Conservation (phyloP, 2,797 vertebrate genomes). For the Crenuchus spilurus region DNA sequence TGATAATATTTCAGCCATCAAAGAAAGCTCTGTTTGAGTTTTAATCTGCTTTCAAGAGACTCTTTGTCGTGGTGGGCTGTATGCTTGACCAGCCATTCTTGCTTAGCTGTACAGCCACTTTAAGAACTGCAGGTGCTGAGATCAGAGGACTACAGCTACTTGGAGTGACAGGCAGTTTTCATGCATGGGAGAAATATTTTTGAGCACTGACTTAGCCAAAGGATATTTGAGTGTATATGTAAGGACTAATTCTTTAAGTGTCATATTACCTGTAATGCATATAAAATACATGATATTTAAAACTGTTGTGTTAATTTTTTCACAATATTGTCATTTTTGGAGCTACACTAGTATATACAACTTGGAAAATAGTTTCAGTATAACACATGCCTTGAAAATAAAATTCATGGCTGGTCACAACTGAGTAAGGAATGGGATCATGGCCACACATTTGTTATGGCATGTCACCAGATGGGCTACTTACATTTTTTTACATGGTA, state of each 20-base stretch:
- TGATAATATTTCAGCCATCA: slow-evolving; percentile 59
- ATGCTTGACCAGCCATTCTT: slow-evolving; percentile 56
- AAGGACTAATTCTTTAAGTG: neutral
- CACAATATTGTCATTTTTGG: too few species aligned
- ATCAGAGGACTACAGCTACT: slow-evolving; percentile 32
- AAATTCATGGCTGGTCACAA: too few species aligned
- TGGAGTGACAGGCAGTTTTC: slow-evolving; percentile 18
- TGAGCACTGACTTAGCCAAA: neutral
- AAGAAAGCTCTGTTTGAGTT: slow-evolving; percentile 53
- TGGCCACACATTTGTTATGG: too few species aligned
- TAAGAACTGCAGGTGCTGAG: slow-evolving; percentile 31
- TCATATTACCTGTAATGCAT: too few species aligned
- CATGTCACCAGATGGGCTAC: too few species aligned
- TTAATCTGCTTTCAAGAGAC: slow-evolving; percentile 55
- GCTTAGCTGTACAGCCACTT: slow-evolving; percentile 24
- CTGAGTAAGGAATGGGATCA: too few species aligned
- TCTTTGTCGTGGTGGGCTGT: slow-evolving; percentile 51
- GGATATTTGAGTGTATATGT: neutral
- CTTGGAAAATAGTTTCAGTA: too few species aligned
- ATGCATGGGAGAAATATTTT: neutral
- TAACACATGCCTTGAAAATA: too few species aligned
- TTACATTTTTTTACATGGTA: too few species aligned
- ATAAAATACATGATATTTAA: too few species aligned
- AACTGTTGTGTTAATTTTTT: too few species aligned
- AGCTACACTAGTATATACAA: too few species aligned